Evolutionary conservation across 30 jellyfish, hydroid and myxozoan species (phyloP).

Genomic region (Haliclystus octoradiatus): DNA sequence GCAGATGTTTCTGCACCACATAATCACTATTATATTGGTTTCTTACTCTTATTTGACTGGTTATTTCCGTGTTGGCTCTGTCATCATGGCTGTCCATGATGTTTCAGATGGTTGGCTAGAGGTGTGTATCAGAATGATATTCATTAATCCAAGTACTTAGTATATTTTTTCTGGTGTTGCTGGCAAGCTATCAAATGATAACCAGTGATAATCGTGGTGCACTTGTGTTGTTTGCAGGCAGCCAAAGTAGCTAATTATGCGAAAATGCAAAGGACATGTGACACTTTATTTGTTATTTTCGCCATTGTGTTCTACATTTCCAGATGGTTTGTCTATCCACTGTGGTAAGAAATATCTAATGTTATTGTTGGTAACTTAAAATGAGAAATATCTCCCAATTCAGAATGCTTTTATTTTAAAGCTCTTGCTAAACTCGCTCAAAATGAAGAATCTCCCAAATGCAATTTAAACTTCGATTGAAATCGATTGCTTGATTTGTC

Average conservation of each 20-base stretch:
- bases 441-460: no score
- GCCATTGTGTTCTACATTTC: conserved; percentile 53
- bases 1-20: conserved; percentile 91
- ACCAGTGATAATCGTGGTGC: not conserved
- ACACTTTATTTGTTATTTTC: conserved; percentile 63
- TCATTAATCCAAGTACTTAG: no score
- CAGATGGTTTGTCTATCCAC: conserved; percentile 69
- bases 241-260: conserved; percentile 94
- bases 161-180: not conserved
- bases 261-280: conserved; percentile 69
- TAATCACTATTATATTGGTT: conserved; percentile 57
- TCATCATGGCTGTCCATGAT: conserved; percentile 71
- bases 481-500: no score
- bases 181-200: not conserved
- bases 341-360: conserved; percentile 46
- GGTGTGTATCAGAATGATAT: no score
- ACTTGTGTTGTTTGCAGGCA: conserved; percentile 40
- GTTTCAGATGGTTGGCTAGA: conserved; percentile 90
- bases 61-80: conserved; percentile 74
- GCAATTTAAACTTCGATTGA: no score
- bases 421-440: no score
- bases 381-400: no score
- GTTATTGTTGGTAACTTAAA: no score
- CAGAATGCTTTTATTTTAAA: no score
- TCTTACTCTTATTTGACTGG: conserved; percentile 44